Evolutionary conservation across 2,797 vertebrate species (phyloP).

Genomic region (Fundulus diaphanus): DNA sequence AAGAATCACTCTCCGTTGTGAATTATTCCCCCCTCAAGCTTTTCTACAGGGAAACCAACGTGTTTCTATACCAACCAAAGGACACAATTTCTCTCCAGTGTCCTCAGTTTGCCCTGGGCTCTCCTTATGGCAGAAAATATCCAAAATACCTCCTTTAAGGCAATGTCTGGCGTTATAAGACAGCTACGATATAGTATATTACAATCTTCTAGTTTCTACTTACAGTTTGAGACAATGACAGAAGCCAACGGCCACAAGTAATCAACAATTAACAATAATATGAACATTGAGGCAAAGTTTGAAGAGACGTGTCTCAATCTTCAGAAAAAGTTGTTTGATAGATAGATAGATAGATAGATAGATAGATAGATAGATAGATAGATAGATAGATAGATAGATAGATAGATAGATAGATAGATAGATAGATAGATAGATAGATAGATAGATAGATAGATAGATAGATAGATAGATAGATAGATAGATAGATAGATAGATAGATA

Average conservation of each 20-base stretch:
- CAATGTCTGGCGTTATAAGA: neutral
- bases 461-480: neutral
- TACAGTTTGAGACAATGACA: neutral
- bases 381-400: too few species aligned
- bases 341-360: too few species aligned
- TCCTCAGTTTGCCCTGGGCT: neutral
- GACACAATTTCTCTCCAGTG: neutral
- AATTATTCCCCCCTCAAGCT: neutral
- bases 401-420: neutral
- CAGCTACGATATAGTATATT: too few species aligned
- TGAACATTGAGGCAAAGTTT: neutral
- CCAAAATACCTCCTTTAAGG: neutral
- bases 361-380: too few species aligned
- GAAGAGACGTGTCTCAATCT: neutral
- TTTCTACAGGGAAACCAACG: neutral
- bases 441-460: neutral
- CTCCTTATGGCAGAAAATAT: neutral
- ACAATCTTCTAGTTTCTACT: neutral
- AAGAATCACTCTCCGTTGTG: neutral
- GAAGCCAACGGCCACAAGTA: neutral
- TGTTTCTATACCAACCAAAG: neutral
- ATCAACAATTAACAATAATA: neutral
- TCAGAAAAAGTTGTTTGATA: too few species aligned
- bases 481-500: neutral
- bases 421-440: neutral